Conservation (phyloP, 2,113 vertebrate species). For the Ceyx margarethae region DNA sequence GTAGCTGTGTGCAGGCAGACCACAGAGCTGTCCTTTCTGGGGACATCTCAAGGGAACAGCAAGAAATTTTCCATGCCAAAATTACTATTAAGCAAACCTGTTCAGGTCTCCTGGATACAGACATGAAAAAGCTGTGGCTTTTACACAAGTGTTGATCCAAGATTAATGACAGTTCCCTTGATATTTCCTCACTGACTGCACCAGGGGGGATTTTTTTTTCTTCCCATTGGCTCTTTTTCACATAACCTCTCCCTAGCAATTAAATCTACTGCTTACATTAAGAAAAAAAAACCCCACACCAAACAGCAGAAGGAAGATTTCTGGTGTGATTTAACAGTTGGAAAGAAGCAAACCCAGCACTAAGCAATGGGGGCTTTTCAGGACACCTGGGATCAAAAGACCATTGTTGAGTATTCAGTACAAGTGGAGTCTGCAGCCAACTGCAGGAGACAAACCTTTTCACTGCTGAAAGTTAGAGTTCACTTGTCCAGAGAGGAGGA, state of each 20-base stretch:
- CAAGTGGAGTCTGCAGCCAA: neutral
- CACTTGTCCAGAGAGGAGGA: neutral
- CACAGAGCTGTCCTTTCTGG: neutral
- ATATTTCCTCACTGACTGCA: neutral
- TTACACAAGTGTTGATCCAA: neutral
- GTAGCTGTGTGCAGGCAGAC: neutral
- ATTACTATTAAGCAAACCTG: neutral
- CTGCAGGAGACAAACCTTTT: neutral
- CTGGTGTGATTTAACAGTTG: neutral
- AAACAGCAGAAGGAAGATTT: neutral
- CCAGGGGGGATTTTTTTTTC: neutral
- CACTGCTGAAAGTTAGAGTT: neutral
- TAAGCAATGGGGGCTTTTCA: slow-evolving; percentile 1
- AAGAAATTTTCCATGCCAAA: neutral
- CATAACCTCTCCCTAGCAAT: neutral
- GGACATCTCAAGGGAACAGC: neutral
- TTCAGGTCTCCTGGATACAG: neutral
- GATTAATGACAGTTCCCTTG: neutral
- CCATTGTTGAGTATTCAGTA: neutral
- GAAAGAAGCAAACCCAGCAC: neutral
- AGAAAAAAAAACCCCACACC: neutral
- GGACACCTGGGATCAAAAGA: slow-evolving; percentile 25
- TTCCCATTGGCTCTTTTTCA: neutral
- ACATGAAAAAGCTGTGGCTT: neutral
- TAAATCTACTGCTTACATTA: neutral